Evolutionary conservation across 2,113 vertebrate genomes (phyloP).

Genomic region (Climacteris rufus): DNA sequence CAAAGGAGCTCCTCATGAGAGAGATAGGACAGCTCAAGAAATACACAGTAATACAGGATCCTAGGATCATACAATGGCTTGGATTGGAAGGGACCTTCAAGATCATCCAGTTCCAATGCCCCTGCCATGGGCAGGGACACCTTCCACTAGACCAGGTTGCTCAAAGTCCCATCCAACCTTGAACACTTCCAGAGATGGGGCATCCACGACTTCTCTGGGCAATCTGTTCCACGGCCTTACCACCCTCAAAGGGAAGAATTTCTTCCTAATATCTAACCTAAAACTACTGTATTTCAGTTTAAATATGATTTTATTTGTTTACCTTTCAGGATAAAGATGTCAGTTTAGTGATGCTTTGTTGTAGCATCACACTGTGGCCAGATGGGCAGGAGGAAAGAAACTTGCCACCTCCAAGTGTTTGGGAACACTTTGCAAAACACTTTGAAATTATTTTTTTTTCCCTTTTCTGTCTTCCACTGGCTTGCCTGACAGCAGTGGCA

Average conservation of each 20-base stretch:
- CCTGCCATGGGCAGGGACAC: neutral
- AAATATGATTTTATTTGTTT: neutral
- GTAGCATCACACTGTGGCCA: neutral
- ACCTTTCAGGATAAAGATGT: neutral
- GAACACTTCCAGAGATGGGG: neutral
- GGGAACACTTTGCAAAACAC: neutral
- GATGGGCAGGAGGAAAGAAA: neutral
- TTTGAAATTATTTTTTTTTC: neutral
- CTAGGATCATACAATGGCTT: neutral
- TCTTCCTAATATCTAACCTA: neutral
- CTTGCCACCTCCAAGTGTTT: neutral
- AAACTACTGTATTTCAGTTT: neutral
- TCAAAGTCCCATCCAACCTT: neutral
- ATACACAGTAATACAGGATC: neutral
- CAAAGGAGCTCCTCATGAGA: neutral
- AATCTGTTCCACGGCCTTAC: neutral
- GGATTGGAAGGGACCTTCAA: neutral
- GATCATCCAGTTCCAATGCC: neutral
- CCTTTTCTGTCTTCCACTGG: neutral
- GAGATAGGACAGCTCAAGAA: neutral
- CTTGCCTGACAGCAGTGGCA: neutral
- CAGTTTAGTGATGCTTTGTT: neutral
- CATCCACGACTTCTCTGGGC: neutral
- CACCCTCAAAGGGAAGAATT: neutral
- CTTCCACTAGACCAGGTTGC: neutral